These are phyloP conservation scores for Betta splendens DNA, from an alignment of 2,797 vertebrate genomes.

Conservation along the genomic window DNA sequence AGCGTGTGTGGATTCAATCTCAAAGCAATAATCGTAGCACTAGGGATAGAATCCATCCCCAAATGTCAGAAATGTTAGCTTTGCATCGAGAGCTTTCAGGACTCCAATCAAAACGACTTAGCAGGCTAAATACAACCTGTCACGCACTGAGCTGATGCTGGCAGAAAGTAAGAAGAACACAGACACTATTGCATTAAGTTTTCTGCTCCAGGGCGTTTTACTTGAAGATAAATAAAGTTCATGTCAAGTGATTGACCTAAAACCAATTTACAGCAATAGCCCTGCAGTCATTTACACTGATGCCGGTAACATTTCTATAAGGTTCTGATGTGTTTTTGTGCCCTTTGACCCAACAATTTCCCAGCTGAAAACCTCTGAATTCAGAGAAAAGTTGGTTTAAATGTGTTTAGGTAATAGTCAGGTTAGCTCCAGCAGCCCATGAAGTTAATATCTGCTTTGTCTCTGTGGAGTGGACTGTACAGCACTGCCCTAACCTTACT, in stretches of 20 bases:
- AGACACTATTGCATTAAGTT: background rate
- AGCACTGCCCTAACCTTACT: background rate
- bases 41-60: slow-evolving; percentile 5
- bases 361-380: background rate
- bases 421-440: background rate
- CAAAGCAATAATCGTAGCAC: slow-evolving; percentile 11
- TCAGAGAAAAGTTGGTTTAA: background rate
- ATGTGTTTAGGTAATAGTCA: slow-evolving; percentile 11
- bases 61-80: slow-evolving; percentile 24
- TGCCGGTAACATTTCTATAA: background rate
- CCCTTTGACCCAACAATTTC: background rate
- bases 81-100: slow-evolving; percentile 9
- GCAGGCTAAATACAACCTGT: slow-evolving; percentile 40
- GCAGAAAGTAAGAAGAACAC: slow-evolving; percentile 1
- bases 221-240: background rate
- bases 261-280: background rate
- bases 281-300: background rate
- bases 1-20: slow-evolving; percentile 17
- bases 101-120: slow-evolving; percentile 7
- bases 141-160: slow-evolving; percentile 17
- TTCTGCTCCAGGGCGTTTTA: slow-evolving; percentile 4
- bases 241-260: background rate
- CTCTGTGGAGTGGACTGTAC: slow-evolving; percentile 14
- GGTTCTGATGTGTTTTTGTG: background rate
- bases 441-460: slow-evolving; percentile 21